Percentiles rank a stretch among this genome's conserved stretches.
phyloP scores from a whole-genome alignment of 2,113 vertebrate species.

The Micronisus gabar region DNA sequence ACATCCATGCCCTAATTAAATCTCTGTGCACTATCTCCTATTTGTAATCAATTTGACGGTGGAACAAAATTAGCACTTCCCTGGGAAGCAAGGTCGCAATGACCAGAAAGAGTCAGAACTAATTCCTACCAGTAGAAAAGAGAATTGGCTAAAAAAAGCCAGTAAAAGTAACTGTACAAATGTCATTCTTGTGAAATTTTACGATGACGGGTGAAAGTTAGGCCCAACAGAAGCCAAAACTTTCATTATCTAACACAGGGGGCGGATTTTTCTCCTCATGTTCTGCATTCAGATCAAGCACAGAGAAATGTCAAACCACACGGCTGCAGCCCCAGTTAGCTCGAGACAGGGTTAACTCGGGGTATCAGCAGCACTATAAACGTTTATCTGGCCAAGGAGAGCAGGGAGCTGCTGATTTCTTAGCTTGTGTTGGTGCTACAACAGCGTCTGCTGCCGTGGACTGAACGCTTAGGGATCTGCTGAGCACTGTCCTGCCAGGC shows the following conservation, averaged over 20 bases:
- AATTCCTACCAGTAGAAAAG: neutral
- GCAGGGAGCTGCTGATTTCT: neutral
- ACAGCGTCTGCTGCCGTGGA: accelerated
- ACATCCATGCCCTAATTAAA: neutral
- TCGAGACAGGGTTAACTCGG: neutral
- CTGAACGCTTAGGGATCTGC: accelerated
- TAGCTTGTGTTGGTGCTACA: neutral
- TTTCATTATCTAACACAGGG: neutral
- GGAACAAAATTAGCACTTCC: neutral
- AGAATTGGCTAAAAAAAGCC: neutral
- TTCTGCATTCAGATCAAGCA: neutral
- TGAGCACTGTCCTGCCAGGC: neutral
- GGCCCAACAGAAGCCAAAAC: neutral
- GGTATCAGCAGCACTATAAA: accelerated
- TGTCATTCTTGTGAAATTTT: neutral
- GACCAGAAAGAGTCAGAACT: neutral
- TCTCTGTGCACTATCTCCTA: neutral
- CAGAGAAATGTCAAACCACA: neutral
- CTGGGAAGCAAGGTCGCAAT: neutral
- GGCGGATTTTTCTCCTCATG: neutral
- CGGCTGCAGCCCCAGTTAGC: accelerated
- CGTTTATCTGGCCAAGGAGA: neutral
- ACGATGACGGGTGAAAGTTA: accelerated
- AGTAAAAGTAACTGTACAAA: neutral
- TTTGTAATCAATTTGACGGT: neutral